These are phyloP conservation scores for Urechis unicinctus DNA, from an alignment of 2,888 invertebrate species.

Conservation along the genomic window DNA sequence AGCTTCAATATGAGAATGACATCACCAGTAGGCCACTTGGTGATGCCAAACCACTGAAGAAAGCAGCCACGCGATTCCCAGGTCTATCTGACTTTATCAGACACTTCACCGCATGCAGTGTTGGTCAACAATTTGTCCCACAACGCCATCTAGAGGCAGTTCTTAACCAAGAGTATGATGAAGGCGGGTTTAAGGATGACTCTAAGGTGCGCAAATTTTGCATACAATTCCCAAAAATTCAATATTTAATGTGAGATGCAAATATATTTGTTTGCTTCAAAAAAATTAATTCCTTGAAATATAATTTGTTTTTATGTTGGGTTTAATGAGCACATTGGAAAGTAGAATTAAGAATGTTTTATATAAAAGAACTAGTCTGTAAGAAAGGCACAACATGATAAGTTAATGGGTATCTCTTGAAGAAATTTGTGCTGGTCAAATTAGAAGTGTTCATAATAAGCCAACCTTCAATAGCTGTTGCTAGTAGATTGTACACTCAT, in stretches of 20 bases:
- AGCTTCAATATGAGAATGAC: background rate
- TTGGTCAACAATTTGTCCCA: constrained; percentile 24
- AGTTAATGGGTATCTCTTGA: too few relatives aligned
- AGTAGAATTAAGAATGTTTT: background rate
- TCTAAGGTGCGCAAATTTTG: constrained; percentile 18
- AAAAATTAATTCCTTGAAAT: too few relatives aligned
- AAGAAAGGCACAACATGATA: too few relatives aligned
- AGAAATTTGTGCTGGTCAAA: too few relatives aligned
- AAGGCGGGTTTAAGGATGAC: constrained; percentile 9
- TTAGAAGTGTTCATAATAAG: too few relatives aligned
- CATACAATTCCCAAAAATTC: too few relatives aligned
- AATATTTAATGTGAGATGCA: too few relatives aligned
- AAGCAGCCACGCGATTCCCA: background rate
- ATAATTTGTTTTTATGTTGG: too few relatives aligned
- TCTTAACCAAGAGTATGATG: constrained; percentile 14
- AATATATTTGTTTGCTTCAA: too few relatives aligned
- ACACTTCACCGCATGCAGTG: constrained; percentile 32
- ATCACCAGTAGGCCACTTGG: background rate
- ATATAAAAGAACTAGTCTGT: too few relatives aligned
- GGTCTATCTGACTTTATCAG: background rate
- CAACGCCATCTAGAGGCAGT: constrained; percentile 22
- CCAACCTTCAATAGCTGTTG: too few relatives aligned
- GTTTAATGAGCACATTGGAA: background rate
- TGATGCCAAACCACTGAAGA: background rate
- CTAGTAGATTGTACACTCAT: too few relatives aligned